Conservation (phyloP, 2,113 vertebrate species). For the Rhinoderma darwinii region DNA sequence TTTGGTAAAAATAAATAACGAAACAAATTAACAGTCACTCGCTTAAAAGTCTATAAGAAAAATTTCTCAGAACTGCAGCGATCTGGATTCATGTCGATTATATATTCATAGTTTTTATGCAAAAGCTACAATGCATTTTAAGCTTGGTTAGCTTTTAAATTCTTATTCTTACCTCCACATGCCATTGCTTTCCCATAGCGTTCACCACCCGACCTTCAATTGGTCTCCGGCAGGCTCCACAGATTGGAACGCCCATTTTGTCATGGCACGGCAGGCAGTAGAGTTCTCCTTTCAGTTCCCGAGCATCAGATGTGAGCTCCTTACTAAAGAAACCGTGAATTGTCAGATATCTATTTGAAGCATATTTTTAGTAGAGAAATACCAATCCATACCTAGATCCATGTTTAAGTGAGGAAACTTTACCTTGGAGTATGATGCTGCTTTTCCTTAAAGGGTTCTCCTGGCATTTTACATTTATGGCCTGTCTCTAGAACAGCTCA, state of each 20-base stretch:
- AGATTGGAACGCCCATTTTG: slow-evolving; percentile 98
- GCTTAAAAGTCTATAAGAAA: too few species aligned
- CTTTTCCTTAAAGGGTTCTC: too few species aligned
- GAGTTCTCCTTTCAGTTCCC: slow-evolving; percentile 94
- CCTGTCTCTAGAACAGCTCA: too few species aligned
- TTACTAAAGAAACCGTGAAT: slow-evolving; percentile 75
- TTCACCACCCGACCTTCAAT: slow-evolving; percentile 97
- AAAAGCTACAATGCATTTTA: not conserved
- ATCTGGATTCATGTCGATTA: too few species aligned
- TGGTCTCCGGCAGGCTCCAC: slow-evolving; percentile 92
- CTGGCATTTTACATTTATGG: too few species aligned
- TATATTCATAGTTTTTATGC: too few species aligned
- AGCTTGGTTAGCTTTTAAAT: not conserved
- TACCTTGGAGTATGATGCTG: too few species aligned
- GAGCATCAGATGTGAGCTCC: slow-evolving; percentile 93
- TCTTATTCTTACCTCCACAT: slow-evolving; percentile 86
- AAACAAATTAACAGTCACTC: too few species aligned
- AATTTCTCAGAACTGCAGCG: too few species aligned
- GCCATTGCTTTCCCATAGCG: slow-evolving; percentile 99
- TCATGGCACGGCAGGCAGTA: slow-evolving; percentile 98
- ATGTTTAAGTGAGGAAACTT: too few species aligned
- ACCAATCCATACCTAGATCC: too few species aligned
- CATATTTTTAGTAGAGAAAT: not conserved
- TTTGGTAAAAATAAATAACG: too few species aligned
- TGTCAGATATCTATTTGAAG: not conserved